A percentile compares a stretch with the other conserved stretches of the same genome.
Evolutionary conservation across 1,140 invertebrate genomes (phyloP).

Genomic region (Hypsibius dujardini): DNA sequence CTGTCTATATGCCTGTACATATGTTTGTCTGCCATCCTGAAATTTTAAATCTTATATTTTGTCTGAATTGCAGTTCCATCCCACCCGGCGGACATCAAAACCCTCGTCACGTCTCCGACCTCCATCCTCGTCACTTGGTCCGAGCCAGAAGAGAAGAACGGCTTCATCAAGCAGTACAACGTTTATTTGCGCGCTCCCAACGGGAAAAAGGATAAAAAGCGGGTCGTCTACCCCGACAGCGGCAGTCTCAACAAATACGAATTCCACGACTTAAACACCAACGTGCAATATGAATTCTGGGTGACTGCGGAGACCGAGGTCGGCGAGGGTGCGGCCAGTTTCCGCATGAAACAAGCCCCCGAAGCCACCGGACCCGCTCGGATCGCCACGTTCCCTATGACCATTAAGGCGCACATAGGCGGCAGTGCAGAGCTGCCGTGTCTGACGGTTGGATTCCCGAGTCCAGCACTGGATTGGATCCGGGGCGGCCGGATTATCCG

Average conservation of each 20-base stretch:
- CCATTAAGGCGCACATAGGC: background rate
- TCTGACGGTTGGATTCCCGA: background rate
- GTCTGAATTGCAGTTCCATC: slow-evolving; percentile 49
- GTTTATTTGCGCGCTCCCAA: slow-evolving; percentile 66
- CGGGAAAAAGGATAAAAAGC: slow-evolving; percentile 39
- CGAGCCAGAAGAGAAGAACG: slow-evolving; percentile 72
- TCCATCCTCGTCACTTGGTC: slow-evolving; percentile 78
- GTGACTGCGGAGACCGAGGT: slow-evolving; percentile 31
- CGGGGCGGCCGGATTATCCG: background rate
- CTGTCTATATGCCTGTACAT: no score
- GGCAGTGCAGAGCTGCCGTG: background rate
- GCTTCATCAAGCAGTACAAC: slow-evolving; percentile 75
- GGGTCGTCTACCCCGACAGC: background rate
- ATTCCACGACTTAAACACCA: slow-evolving; percentile 25
- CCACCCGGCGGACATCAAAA: slow-evolving; percentile 67
- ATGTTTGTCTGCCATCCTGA: no score
- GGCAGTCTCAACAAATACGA: background rate
- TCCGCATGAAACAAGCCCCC: background rate
- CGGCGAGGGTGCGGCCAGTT: slow-evolving; percentile 28
- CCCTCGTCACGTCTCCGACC: slow-evolving; percentile 56
- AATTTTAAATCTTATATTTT: background rate
- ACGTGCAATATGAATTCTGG: slow-evolving; percentile 29
- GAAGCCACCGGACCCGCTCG: background rate
- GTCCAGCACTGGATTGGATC: background rate
- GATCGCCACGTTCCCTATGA: background rate